Evolutionary conservation across 2,113 vertebrate species (phyloP).

Genomic region (Carlito syrichta): DNA sequence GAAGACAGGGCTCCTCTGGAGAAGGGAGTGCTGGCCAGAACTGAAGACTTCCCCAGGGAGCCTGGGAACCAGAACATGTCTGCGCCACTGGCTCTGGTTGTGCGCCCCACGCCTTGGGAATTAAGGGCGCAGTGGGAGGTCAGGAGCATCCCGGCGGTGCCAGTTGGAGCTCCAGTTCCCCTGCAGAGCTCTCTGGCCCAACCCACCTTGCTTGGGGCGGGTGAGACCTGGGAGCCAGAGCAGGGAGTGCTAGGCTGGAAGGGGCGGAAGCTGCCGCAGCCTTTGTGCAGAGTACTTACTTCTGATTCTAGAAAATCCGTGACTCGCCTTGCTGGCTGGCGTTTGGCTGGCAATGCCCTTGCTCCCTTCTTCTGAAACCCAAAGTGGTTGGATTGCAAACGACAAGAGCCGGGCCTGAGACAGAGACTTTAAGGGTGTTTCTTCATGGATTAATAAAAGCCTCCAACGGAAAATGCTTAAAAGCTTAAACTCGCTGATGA

Average conservation of each 20-base stretch:
- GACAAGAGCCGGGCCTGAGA: not conserved
- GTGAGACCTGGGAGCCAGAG: not conserved
- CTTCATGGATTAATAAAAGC: not conserved
- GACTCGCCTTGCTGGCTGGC: not conserved
- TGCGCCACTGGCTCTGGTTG: too few species aligned
- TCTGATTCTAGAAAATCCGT: not conserved
- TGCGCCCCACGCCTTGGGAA: too few species aligned
- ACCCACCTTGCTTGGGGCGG: not conserved
- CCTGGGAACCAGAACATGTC: not conserved
- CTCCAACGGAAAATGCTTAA: not conserved
- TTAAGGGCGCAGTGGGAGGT: accelerated
- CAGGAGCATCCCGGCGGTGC: too few species aligned
- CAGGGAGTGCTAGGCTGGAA: too few species aligned
- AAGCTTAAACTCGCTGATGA: not conserved
- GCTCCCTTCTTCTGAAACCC: not conserved
- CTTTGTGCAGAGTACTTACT: not conserved
- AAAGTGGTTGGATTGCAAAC: not conserved
- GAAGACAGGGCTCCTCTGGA: not conserved
- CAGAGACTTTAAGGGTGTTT: not conserved
- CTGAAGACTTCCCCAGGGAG: not conserved
- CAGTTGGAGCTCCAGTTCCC: too few species aligned
- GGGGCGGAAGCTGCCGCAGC: not conserved
- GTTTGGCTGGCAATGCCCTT: not conserved
- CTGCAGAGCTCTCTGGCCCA: not conserved
- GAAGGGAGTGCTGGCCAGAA: not conserved